Evolutionary conservation across 92 coral and sea anemone species (phyloP).

Genomic region (Palythoa caribaeorum): DNA sequence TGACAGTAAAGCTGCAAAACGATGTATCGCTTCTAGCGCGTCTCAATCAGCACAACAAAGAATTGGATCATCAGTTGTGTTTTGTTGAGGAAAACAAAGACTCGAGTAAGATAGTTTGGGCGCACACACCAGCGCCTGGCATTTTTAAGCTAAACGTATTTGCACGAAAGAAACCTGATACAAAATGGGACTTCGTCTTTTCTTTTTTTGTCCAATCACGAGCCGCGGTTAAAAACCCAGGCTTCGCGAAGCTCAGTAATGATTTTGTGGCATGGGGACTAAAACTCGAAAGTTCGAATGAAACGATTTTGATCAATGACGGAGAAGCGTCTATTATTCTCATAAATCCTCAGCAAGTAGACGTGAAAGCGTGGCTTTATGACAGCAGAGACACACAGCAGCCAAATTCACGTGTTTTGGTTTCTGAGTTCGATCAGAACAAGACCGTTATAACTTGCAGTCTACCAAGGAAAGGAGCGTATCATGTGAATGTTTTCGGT

Average conservation of each 20-base stretch:
- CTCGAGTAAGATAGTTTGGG: conserved; percentile 45
- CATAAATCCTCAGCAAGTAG: conserved; percentile 64
- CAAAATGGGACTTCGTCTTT: conserved; percentile 69
- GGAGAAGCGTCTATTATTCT: conserved; percentile 69
- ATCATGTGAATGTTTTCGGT: conserved; percentile 66
- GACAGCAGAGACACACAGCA: conserved; percentile 48
- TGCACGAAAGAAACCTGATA: conserved; percentile 73
- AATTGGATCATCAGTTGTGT: conserved; percentile 70
- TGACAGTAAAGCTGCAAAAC: conserved; percentile 64
- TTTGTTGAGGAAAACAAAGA: conserved; percentile 68
- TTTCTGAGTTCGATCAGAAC: conserved; percentile 54
- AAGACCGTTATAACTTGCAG: conserved; percentile 67
- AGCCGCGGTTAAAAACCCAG: conserved; percentile 77
- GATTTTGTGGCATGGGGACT: conserved; percentile 86
- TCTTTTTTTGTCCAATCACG: conserved; percentile 67
- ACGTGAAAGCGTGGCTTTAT: conserved; percentile 57
- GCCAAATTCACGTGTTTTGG: conserved; percentile 52
- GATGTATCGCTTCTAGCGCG: conserved; percentile 66
- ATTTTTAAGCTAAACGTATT: conserved; percentile 74
- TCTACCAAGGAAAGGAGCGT: conserved; percentile 76
- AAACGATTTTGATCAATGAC: conserved; percentile 75
- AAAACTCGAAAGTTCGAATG: conserved; percentile 78
- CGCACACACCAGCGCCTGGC: conserved; percentile 81
- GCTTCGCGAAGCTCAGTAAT: conserved; percentile 77
- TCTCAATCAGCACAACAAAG: conserved; percentile 69